Percentiles rank a stretch among this genome's conserved stretches.
Evolutionary conservation across 2,888 invertebrate genomes (phyloP).

Genomic region (Cancer borealis): DNA sequence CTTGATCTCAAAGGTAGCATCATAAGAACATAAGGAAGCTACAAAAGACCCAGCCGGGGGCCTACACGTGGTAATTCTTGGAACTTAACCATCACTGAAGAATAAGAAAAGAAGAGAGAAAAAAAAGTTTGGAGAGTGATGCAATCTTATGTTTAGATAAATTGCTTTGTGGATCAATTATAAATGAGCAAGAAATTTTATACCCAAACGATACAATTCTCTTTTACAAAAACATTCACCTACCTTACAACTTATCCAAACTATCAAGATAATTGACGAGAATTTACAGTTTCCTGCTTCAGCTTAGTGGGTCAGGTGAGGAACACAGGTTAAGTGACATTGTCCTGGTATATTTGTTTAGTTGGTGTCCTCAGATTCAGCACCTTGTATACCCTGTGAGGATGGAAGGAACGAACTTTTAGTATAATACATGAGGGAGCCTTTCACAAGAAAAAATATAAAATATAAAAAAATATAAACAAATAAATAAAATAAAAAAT

Average conservation of each 20-base stretch:
- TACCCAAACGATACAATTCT: neutral
- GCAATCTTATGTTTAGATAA: neutral
- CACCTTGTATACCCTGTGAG: constrained; percentile 30
- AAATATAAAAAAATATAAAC: neutral
- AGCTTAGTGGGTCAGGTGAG: neutral
- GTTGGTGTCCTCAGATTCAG: constrained; percentile 17
- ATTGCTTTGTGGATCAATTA: neutral
- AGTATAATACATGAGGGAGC: too few relatives aligned
- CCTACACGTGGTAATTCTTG: neutral
- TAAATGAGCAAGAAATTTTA: neutral
- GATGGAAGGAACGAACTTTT: neutral
- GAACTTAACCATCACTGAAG: neutral
- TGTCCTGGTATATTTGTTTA: neutral
- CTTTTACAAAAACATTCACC: neutral
- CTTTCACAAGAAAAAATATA: neutral
- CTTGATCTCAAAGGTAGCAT: neutral
- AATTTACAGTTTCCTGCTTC: neutral
- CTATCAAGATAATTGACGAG: neutral
- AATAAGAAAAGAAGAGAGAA: neutral
- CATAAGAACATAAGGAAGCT: too few relatives aligned
- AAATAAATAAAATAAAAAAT: neutral
- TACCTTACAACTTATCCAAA: neutral
- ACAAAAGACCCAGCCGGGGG: too few relatives aligned
- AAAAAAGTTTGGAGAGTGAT: neutral
- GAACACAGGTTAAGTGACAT: neutral